Evolutionary conservation across 1,140 invertebrate genomes (phyloP).

Genomic region (Drosophila tsacasi): DNA sequence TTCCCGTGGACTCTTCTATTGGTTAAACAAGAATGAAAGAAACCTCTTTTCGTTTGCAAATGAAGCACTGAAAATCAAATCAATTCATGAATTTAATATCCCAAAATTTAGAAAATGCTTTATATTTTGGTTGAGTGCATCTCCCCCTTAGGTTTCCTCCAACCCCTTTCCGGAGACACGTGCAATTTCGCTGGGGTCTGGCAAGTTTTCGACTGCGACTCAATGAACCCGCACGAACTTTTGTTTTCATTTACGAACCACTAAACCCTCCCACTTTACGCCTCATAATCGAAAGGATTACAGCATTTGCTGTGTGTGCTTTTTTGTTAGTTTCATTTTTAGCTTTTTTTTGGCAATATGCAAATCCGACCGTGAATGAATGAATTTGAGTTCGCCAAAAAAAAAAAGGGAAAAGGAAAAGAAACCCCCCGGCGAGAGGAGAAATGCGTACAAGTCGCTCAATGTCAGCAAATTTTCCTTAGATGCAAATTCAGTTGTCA

Average conservation of each 20-base stretch:
- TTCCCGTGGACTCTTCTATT: no score
- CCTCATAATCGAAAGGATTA: slow-evolving; percentile 54
- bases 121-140: slow-evolving; percentile 1
- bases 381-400: slow-evolving; percentile 31
- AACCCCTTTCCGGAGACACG: slow-evolving; percentile 26
- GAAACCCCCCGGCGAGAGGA: slow-evolving; percentile 17
- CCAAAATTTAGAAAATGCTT: not conserved
- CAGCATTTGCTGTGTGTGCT: slow-evolving; percentile 12
- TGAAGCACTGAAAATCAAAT: not conserved
- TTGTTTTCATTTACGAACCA: slow-evolving; percentile 67
- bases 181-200: slow-evolving; percentile 53
- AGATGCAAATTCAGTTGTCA: slow-evolving; percentile 68
- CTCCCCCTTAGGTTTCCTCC: not conserved
- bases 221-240: slow-evolving; percentile 82
- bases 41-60: not conserved
- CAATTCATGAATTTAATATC: not conserved
- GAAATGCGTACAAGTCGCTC: slow-evolving; percentile 71
- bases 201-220: slow-evolving; percentile 70
- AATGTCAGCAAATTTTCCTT: slow-evolving; percentile 68
- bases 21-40: no score
- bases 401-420: not conserved
- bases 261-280: slow-evolving; percentile 7
- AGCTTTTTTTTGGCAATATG: slow-evolving; percentile 38
- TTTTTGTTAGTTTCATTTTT: not conserved
- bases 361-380: slow-evolving; percentile 63